Percentiles rank a stretch among this genome's conserved stretches.
Conservation (phyloP, 2,888 invertebrate genomes). For the Perizoma affinitatum region DNA sequence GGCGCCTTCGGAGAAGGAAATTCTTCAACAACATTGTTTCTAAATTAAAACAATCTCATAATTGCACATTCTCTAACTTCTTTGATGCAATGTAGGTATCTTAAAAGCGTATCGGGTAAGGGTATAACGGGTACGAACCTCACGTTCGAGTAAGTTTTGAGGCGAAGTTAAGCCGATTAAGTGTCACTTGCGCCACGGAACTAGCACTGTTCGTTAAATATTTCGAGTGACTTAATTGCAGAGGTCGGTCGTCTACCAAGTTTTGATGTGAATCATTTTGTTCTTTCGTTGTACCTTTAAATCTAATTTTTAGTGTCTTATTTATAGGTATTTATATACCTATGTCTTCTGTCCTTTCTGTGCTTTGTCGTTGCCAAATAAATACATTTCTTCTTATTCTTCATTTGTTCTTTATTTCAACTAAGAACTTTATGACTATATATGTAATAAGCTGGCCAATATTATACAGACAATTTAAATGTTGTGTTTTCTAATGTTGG, state of each 20-base stretch:
- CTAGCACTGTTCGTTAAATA: constrained; percentile 83
- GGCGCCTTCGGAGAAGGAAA: constrained; percentile 73
- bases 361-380: too few species aligned
- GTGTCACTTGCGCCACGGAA: constrained; percentile 80
- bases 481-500: too few species aligned
- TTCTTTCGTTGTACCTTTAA: constrained; percentile 43
- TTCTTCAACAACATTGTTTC: constrained; percentile 82
- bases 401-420: constrained; percentile 13
- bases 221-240: constrained; percentile 80
- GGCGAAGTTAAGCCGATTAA: constrained; percentile 81
- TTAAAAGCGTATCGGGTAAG: constrained; percentile 42
- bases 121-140: constrained; percentile 41
- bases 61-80: constrained; percentile 82
- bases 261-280: constrained; percentile 59
- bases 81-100: constrained; percentile 78
- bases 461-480: too few species aligned
- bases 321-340: too few species aligned
- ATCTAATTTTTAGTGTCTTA: too few species aligned
- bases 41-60: constrained; percentile 84
- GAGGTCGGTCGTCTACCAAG: constrained; percentile 68
- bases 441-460: constrained; percentile 1
- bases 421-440: constrained; percentile 15
- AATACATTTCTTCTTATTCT: too few species aligned
- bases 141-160: constrained; percentile 69
- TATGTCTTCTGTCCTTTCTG: too few species aligned